These are phyloP conservation scores for Perca fluviatilis DNA, from an alignment of 2,113 vertebrate species.

Conservation along the genomic window DNA sequence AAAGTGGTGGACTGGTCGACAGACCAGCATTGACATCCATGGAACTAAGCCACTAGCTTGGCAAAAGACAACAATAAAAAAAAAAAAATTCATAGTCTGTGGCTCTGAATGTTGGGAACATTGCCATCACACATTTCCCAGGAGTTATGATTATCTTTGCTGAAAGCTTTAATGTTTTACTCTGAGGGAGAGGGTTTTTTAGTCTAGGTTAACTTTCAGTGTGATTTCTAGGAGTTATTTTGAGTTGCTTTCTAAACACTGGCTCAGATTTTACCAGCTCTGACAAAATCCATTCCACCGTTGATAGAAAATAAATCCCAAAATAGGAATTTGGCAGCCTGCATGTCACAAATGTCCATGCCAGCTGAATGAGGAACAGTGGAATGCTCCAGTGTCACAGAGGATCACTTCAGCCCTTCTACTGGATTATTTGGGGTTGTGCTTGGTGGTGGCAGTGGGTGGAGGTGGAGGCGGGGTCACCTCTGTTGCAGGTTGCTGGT, in stretches of 20 bases:
- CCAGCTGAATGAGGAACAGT: constrained; percentile 44
- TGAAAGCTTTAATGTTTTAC: not conserved
- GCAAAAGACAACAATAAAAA: not conserved
- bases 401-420: constrained; percentile 30
- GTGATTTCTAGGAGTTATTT: not conserved
- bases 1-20: not conserved
- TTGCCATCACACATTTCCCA: not conserved
- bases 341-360: not conserved
- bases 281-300: constrained; percentile 27
- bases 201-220: not conserved
- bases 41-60: not conserved
- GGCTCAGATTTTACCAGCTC: constrained; percentile 7
- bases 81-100: not conserved
- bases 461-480: constrained; percentile 12
- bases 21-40: not conserved
- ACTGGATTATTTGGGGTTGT: constrained; percentile 20
- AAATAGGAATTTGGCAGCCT: constrained; percentile 40
- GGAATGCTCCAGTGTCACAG: constrained; percentile 20
- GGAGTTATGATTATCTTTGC: not conserved
- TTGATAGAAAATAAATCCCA: constrained; percentile 35
- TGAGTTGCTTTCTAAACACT: constrained; percentile 14
- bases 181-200: not conserved
- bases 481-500: constrained; percentile 36
- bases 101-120: not conserved
- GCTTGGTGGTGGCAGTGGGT: constrained; percentile 14